Base-by-base conservation (phyloP, 2,888 invertebrate genomes). In the Nomada lathburiana region DNA sequence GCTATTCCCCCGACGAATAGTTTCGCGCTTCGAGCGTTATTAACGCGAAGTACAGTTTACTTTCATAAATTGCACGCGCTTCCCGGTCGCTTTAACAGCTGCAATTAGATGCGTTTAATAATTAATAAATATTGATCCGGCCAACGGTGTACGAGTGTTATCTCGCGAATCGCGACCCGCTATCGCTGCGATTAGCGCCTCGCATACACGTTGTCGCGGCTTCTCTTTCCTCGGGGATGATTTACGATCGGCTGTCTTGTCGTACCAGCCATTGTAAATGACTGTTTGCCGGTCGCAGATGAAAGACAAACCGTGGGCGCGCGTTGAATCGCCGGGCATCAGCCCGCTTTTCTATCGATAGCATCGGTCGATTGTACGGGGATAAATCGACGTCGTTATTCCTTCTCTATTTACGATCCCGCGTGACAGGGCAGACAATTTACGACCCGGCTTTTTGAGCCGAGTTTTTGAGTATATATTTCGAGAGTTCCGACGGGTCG, bases 91-190 rank as follows among this genome's bases (percentile, higher is more conserved):
- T 23, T 23, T 20, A 55, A 23, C 63, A 13, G 42, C 11, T 4
- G 55, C 50, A 75, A 60, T 67, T 74, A 44, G 65, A 55, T 23
- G 52, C 20, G 55, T 23, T 55, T 55, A 55, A 23, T 20, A 16
- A 29, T 57, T 55, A n/a, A 53, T 74, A 84, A 84, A 84, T 86
- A 86, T 86, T 86, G 84, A 76, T 76, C 70, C 44, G 65, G 44
- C 47, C 20, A 52, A 53, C 62, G 42, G 29, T 47, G 50, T 42
- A 59, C 60, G 69, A n/a, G 72, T 55, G 72, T 81, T 76, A 82
- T 81, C 29, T 0, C 80, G 52, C 55, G 23, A 29, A 29, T 52
- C 44, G 36, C 68, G 74, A n/a, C 53, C 60, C 53, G 53, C 42
- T 76, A 73, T 78, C 67, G 44, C 26, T 36, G 60, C 73, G 76